phyloP scores from a whole-genome alignment of 2,888 invertebrate species.

The Acrobasis suavella region DNA sequence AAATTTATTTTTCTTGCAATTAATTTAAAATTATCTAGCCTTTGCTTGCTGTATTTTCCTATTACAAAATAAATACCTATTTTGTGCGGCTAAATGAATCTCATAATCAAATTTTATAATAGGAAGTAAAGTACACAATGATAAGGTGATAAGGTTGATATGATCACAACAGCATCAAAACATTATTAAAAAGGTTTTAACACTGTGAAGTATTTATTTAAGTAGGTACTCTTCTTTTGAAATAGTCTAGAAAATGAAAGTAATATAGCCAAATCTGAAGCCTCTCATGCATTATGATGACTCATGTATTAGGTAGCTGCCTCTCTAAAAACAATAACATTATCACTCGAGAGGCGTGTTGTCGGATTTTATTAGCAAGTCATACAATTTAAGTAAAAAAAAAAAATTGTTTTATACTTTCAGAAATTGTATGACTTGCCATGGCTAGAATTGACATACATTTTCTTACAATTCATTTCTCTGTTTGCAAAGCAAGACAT shows the following conservation, averaged over 20 bases:
- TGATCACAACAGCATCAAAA: conserved; percentile 1
- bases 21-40: too few species aligned
- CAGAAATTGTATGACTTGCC: too few species aligned
- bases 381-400: neutral
- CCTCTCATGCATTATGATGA: neutral
- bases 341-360: neutral
- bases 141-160: conserved; percentile 1
- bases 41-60: neutral
- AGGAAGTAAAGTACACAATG: conserved; percentile 8
- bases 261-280: conserved; percentile 20
- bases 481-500: too few species aligned
- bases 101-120: neutral
- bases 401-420: too few species aligned
- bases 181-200: neutral
- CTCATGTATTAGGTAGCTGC: neutral
- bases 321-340: conserved; percentile 5
- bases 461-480: too few species aligned
- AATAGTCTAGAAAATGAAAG: conserved; percentile 28
- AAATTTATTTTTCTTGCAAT: too few species aligned
- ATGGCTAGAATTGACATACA: too few species aligned
- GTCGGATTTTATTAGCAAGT: neutral
- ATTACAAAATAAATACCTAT: neutral
- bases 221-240: conserved; percentile 25
- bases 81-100: neutral
- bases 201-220: neutral